A percentile compares a stretch with the other conserved stretches of the same genome.
These are phyloP conservation scores for Cygnus atratus DNA, from an alignment of 2,113 vertebrate species.

Conservation along the genomic window DNA sequence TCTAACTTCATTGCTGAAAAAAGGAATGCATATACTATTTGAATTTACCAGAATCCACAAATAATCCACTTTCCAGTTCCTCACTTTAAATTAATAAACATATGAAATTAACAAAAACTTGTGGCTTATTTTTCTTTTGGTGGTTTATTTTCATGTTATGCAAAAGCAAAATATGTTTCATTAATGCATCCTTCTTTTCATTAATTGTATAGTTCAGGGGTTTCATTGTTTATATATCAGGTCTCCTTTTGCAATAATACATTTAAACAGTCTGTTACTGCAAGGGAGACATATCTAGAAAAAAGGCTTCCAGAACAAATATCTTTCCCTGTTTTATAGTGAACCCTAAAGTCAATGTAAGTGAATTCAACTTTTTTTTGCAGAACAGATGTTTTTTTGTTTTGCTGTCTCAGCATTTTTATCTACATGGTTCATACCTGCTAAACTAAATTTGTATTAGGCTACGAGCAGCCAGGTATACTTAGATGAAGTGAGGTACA, in stretches of 20 bases:
- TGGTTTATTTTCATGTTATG: background rate
- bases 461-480: background rate
- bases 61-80: background rate
- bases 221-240: slow-evolving; percentile 20
- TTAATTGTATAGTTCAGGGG: slow-evolving; percentile 1
- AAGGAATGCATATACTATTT: background rate
- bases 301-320: background rate
- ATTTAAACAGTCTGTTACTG: slow-evolving; percentile 41
- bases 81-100: background rate
- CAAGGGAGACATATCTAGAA: slow-evolving; percentile 19
- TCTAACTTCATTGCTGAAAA: background rate
- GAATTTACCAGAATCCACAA: background rate
- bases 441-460: slow-evolving; percentile 10
- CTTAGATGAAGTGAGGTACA: background rate
- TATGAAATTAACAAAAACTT: background rate
- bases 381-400: background rate
- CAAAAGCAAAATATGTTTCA: background rate
- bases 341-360: background rate
- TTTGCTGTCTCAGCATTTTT: background rate
- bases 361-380: background rate
- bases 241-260: slow-evolving; percentile 28
- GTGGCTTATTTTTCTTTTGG: background rate
- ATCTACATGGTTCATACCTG: background rate
- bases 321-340: background rate
- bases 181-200: background rate